A percentile compares a stretch with the other conserved stretches of the same genome.
Conservation (phyloP, 2,888 invertebrate genomes). For the Mimumesa dahlbomi region DNA sequence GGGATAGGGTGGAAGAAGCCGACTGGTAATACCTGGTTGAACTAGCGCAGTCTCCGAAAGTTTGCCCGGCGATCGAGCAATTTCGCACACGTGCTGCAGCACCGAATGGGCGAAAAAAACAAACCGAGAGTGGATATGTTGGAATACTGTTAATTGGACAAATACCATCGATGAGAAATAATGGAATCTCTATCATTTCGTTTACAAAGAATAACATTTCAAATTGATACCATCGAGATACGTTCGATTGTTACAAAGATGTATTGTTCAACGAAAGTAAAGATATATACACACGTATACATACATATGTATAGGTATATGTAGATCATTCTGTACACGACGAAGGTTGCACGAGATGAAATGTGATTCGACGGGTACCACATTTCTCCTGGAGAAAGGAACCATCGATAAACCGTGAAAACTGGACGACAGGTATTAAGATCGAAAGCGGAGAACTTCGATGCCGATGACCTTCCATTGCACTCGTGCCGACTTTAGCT, state of each 20-base stretch:
- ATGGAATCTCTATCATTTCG: too few species aligned
- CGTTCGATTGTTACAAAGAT: too few species aligned
- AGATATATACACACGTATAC: too few species aligned
- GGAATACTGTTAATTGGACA: too few species aligned
- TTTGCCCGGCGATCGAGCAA: slow-evolving; percentile 21
- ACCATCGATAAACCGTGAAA: slow-evolving; percentile 35
- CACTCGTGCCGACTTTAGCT: neutral
- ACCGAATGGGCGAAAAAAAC: neutral
- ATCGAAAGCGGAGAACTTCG: slow-evolving; percentile 25
- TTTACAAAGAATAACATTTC: too few species aligned
- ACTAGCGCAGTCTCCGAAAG: slow-evolving; percentile 17
- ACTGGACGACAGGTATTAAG: slow-evolving; percentile 37
- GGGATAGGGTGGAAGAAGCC: neutral
- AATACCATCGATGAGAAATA: too few species aligned
- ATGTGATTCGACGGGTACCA: neutral
- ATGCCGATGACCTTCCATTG: slow-evolving; percentile 7
- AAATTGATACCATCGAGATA: too few species aligned
- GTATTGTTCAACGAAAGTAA: too few species aligned
- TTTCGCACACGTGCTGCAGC: slow-evolving; percentile 24
- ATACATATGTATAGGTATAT: too few species aligned
- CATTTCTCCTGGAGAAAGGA: slow-evolving; percentile 14
- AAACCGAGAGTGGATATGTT: neutral
- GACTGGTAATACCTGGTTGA: slow-evolving; percentile 29
- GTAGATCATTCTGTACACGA: neutral
- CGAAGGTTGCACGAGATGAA: neutral